phyloP scores from a whole-genome alignment of 2,113 vertebrate genomes.

The Opisthocomus hoazin region DNA sequence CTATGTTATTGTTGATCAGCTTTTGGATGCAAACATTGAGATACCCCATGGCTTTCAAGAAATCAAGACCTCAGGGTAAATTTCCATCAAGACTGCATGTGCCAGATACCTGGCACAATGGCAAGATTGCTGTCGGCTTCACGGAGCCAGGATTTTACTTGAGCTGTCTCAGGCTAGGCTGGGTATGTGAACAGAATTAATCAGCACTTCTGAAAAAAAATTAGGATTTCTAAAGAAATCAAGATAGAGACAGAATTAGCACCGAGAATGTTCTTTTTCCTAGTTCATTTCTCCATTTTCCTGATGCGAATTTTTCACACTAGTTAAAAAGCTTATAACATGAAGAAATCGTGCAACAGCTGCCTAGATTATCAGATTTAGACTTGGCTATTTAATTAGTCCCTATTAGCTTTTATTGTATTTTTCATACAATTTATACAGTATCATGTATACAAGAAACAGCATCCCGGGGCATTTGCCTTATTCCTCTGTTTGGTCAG shows the following conservation, averaged over 20 bases:
- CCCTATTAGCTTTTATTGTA: not conserved
- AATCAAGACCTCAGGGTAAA: constrained; percentile 15
- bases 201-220: not conserved
- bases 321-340: not conserved
- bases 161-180: not conserved
- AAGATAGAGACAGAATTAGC: not conserved
- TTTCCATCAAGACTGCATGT: not conserved
- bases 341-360: not conserved
- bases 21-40: not conserved
- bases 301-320: not conserved
- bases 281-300: not conserved
- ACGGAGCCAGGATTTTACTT: not conserved
- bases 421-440: not conserved
- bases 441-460: not conserved
- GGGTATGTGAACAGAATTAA: not conserved
- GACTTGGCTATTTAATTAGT: not conserved
- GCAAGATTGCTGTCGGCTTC: not conserved
- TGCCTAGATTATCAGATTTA: not conserved
- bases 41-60: not conserved
- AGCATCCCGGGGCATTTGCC: not conserved
- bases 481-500: not conserved
- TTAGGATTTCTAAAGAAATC: not conserved
- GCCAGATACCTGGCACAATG: not conserved
- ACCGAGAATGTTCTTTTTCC: not conserved
- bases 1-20: not conserved